Evolutionary conservation across 2,797 vertebrate species (phyloP), one percentile per base, ranked within the genome.

Genomic region (Potorous gilbertii): DNA sequence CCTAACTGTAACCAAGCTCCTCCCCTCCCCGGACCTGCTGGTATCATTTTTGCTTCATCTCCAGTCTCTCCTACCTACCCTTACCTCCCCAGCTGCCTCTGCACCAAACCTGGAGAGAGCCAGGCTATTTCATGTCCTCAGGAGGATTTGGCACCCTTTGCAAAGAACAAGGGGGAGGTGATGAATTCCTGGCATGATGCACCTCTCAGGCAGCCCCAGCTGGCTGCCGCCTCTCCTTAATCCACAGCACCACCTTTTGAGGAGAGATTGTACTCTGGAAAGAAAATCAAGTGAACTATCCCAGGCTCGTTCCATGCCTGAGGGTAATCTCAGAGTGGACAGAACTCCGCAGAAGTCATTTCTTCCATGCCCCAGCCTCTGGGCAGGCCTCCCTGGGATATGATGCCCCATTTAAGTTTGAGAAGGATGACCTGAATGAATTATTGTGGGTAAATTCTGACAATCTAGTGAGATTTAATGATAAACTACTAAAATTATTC

Each of bases 171-270:
- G 95, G 74, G 93, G 3, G 62, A 96, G 13, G 74, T 46, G 13
- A 50, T 18, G 92, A 21, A 54, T 24, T 93, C 94, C 92, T 94
- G 2, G 90, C 94, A 96, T 13, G 74, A 54, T 66, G 24, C 56
- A 55, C 87, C 92, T 96, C 57, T 74, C 27, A 34, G 54, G 50
- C 9, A 97, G 50, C 56, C 62, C 0, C 31, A 94, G 56, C 11
- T 52, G 40, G 31, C 29, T 55, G 14, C 94, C 93, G 46, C 50
- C 91, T 98, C 92, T 97, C 94, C 97, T 98, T 97, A 98, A 97
- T 97, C 98, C 97, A 95, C 31, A 98, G 97, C 98, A 98, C 96
- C 97, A 97, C 97, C 97, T 98, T 98, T 98, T 97, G 97, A 98
- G 92, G 92, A 96, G 96, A 98, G 24, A 8, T 9, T 96, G 96